Percentiles rank a stretch among this genome's conserved stretches.
Evolutionary conservation across 2,113 vertebrate species (phyloP).

Genomic region (Brachypodius melanocephalos): DNA sequence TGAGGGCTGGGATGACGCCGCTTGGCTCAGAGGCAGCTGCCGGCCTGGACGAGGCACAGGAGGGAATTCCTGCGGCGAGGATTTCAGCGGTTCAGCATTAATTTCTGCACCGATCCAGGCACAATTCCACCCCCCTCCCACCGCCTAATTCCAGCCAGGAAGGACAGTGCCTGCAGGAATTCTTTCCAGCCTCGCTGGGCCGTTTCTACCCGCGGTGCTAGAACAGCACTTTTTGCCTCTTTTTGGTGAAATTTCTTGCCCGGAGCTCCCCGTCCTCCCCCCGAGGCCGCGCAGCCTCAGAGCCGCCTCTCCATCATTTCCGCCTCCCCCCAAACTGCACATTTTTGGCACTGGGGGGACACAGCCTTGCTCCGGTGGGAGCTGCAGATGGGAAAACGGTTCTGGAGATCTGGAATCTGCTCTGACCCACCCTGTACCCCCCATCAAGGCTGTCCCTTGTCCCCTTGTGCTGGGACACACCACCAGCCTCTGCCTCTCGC

Average conservation of each 20-base stretch:
- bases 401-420: not conserved
- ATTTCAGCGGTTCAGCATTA: not conserved
- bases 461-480: rapidly evolving
- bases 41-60: not conserved
- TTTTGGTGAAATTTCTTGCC: not conserved
- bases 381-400: not conserved
- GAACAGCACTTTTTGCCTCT: not conserved
- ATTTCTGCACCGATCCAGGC: not conserved
- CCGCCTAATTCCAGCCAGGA: not conserved
- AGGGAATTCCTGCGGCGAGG: constrained; percentile 27
- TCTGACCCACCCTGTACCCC: rapidly evolving
- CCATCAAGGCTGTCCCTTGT: not conserved
- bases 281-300: not conserved
- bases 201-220: not conserved
- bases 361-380: not conserved
- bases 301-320: not conserved
- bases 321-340: not conserved
- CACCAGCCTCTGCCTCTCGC: not conserved
- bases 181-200: not conserved
- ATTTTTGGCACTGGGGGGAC: not conserved
- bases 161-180: not conserved
- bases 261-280: not conserved
- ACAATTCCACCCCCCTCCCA: no score
- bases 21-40: not conserved
- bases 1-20: not conserved